Base-by-base conservation (phyloP, 1,140 invertebrate genomes). In the Ceratitis capitata region DNA sequence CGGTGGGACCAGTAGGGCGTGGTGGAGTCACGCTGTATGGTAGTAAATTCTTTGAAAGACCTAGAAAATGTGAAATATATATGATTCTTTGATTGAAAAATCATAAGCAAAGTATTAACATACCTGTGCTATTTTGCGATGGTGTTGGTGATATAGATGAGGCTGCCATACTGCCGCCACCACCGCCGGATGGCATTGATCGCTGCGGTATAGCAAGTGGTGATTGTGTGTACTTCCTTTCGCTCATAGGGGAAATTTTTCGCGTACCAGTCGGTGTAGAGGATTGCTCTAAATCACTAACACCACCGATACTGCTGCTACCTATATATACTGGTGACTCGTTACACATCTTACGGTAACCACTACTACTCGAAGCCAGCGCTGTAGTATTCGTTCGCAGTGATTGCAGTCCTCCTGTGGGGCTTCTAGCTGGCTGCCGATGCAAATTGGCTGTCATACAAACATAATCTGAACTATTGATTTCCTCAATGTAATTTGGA, bases 1-100 rank as follows among this genome's bases (percentile, higher is more conserved):
- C 97, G 78, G 96, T 97, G 16, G 96, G 96, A 2, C 96, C 97
- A 92, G 96, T 92, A 84, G 96, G 96, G 86, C 96, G 94, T 85
- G 97, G 95, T 61, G 96, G 97, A 49, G 97, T 98, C 19, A 98
- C 95, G 92, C 96, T 98, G 88, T 97, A 98, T 1, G 97, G 96
- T 69, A 98, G 92, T 51, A 97, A 90, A 88, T 95, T 95, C 92
- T 97, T 97, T 1, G 91, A 88, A 12, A 92, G 84, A 89, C 78
- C 85, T 87, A 35, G 6, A 84, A 84, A 16, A 23, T 29, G 69
- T 26, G 58, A 42, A 82, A 85, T 82, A 51, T 35, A 42, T 29
- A 32, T 83, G 9, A 51, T 82, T 45, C 35, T 39, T 47, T 47
- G 10, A 49, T 69, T n/a, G 9, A 16, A 14, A 45, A 23, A 9